Conservation (phyloP, 2,113 vertebrate species). For the Dolichallabes microphthalmus region DNA sequence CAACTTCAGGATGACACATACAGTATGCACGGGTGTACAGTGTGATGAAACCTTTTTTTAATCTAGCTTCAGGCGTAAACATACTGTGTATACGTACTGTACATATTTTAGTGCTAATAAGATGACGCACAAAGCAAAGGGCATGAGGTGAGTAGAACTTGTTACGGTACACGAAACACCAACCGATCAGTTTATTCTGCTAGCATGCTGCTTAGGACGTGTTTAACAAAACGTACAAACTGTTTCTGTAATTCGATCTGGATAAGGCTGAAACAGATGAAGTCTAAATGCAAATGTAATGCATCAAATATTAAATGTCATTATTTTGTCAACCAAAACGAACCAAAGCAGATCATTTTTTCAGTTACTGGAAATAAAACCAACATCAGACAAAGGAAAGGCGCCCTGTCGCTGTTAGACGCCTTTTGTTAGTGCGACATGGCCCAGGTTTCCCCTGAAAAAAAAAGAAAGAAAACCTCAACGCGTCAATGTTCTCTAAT, state of each 20-base stretch:
- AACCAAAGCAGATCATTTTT: not conserved
- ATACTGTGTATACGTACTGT: no score
- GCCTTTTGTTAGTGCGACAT: not conserved
- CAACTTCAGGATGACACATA: not conserved
- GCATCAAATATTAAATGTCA: not conserved
- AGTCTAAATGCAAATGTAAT: not conserved
- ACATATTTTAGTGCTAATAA: not conserved
- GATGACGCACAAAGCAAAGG: not conserved
- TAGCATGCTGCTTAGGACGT: not conserved
- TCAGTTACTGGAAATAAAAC: not conserved
- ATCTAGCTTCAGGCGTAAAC: not conserved
- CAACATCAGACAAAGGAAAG: not conserved
- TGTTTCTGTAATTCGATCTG: not conserved
- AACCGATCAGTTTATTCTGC: not conserved
- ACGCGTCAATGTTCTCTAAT: constrained; percentile 7
- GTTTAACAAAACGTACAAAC: not conserved
- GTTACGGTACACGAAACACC: not conserved
- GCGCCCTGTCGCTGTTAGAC: not conserved
- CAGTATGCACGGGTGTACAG: not conserved
- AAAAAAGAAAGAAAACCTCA: not conserved
- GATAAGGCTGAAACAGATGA: not conserved
- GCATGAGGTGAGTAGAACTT: not conserved
- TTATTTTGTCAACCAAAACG: not conserved
- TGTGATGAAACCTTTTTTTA: not conserved
- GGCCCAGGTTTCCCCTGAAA: not conserved